Evolutionary conservation across 2,797 vertebrate species (phyloP).

Genomic region (Staurois parvus): DNA sequence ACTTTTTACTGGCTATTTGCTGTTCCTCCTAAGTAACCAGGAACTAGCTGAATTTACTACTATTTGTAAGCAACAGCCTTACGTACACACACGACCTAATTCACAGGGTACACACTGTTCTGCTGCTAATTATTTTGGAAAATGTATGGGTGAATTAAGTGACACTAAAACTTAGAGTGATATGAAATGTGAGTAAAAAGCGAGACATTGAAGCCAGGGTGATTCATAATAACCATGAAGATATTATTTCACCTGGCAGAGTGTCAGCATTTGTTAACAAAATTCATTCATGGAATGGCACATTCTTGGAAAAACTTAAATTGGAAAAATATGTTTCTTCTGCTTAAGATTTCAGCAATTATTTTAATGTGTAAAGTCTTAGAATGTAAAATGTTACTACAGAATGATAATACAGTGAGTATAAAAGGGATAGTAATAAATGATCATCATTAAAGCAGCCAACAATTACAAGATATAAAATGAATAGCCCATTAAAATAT

Average conservation of each 20-base stretch:
- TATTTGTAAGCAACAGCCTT: background rate
- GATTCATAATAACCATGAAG: slow-evolving; percentile 12
- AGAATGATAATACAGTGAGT: background rate
- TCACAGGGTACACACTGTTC: background rate
- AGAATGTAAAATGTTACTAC: too few species aligned
- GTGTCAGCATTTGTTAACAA: slow-evolving; percentile 13
- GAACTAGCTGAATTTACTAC: background rate
- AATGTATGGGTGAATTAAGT: background rate
- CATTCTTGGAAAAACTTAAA: background rate
- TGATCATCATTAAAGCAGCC: too few species aligned
- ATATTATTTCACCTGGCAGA: background rate
- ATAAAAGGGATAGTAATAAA: background rate
- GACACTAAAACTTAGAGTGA: background rate
- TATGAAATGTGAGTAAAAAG: slow-evolving; percentile 16
- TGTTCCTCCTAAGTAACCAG: too few species aligned
- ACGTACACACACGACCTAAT: background rate
- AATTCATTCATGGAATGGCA: background rate
- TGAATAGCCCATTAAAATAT: too few species aligned
- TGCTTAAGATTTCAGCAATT: background rate
- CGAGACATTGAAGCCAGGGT: background rate
- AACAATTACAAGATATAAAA: background rate
- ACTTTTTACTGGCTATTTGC: background rate
- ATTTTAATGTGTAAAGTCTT: background rate
- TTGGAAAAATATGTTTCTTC: background rate
- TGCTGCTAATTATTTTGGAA: background rate